These are phyloP conservation scores for Drosophila kanapiae DNA, from an alignment of 1,140 invertebrate genomes.

Conservation along the genomic window DNA sequence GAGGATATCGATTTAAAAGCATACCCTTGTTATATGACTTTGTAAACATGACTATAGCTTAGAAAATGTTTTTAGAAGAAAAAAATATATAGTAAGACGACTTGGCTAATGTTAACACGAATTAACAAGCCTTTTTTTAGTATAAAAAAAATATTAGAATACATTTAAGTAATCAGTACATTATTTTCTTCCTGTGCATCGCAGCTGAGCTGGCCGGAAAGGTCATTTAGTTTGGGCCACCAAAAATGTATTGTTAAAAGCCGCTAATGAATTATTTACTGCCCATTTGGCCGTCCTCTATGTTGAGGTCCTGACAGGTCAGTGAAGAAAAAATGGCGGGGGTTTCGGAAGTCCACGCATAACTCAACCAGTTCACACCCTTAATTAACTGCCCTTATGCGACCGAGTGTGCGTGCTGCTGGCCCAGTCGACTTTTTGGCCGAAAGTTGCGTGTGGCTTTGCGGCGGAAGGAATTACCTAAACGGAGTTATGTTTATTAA, in stretches of 20 bases:
- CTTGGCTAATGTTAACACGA: too few relatives aligned
- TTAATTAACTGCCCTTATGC: slow-evolving; percentile 75
- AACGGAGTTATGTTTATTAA: slow-evolving; percentile 72
- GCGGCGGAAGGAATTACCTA: slow-evolving; percentile 52
- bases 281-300: slow-evolving; percentile 64
- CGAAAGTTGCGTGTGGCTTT: slow-evolving; percentile 59
- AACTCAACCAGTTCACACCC: slow-evolving; percentile 84
- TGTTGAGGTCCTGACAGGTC: slow-evolving; percentile 31
- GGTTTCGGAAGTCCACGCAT: slow-evolving; percentile 58
- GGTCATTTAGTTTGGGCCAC: slow-evolving; percentile 51
- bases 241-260: slow-evolving; percentile 83
- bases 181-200: background rate
- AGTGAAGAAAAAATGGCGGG: slow-evolving; percentile 27
- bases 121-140: too few relatives aligned
- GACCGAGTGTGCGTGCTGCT: slow-evolving; percentile 68
- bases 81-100: too few relatives aligned
- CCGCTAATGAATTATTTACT: slow-evolving; percentile 84
- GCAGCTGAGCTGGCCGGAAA: slow-evolving; percentile 11
- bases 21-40: too few relatives aligned
- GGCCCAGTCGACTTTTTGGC: slow-evolving; percentile 47
- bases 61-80: too few relatives aligned
- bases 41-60: too few relatives aligned
- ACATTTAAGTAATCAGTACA: background rate
- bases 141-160: too few relatives aligned
- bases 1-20: too few relatives aligned